Evolutionary conservation across 2,113 vertebrate species (phyloP).

Genomic region (Triplophysa siluroides): DNA sequence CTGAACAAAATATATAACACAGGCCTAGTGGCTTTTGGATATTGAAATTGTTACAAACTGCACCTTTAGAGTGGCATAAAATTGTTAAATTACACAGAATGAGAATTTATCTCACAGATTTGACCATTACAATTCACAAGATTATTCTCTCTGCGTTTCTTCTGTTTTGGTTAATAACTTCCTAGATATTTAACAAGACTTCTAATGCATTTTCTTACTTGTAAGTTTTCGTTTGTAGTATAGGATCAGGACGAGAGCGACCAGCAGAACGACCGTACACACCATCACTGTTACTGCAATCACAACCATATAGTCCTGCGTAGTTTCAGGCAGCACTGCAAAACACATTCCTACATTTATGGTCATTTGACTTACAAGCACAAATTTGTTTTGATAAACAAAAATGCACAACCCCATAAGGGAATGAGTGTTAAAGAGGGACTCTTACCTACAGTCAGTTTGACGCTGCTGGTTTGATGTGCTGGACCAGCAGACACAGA

Average conservation of each 20-base stretch:
- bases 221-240: constrained; percentile 61
- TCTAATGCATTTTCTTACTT: constrained; percentile 59
- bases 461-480: constrained; percentile 67
- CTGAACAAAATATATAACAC: no score
- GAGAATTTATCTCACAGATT: no score
- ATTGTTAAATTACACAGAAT: no score
- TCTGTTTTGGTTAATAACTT: no score
- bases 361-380: neutral
- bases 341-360: constrained; percentile 38
- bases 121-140: no score
- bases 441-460: constrained; percentile 70
- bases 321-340: constrained; percentile 63
- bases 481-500: constrained; percentile 68
- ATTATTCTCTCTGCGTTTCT: no score
- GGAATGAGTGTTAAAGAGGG: neutral
- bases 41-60: no score
- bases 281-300: constrained; percentile 56
- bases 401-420: no score
- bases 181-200: no score
- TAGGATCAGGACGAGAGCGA: constrained; percentile 58
- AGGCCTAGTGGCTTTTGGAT: no score
- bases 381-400: neutral
- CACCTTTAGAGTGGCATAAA: no score
- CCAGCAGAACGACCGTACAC: constrained; percentile 61
- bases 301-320: constrained; percentile 52